Conservation (phyloP, 2,113 vertebrate genomes). For the Podocnemis expansa region DNA sequence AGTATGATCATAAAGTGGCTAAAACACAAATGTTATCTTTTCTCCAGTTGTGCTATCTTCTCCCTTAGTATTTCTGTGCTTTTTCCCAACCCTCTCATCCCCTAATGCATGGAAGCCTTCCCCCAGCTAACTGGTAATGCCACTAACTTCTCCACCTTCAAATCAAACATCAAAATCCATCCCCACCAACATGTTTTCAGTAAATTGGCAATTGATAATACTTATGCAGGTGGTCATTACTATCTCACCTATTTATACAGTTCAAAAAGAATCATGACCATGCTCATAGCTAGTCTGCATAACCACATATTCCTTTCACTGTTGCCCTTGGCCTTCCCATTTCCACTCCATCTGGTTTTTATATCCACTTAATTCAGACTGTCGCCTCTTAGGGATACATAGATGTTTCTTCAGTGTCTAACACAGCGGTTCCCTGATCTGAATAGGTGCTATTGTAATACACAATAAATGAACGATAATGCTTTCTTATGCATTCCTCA, state of each 20-base stretch:
- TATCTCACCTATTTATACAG: neutral
- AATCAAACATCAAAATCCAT: neutral
- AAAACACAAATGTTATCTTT: conserved; percentile 40
- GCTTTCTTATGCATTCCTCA: neutral
- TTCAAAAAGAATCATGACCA: neutral
- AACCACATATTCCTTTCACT: accelerated
- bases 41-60: conserved; percentile 14
- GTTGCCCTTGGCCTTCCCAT: neutral
- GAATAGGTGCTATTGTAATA: neutral
- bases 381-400: neutral
- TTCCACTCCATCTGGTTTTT: neutral
- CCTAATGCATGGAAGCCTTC: neutral
- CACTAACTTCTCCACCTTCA: neutral
- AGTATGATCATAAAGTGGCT: conserved; percentile 47
- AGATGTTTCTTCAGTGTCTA: neutral
- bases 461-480: neutral
- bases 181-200: neutral
- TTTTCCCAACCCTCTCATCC: neutral
- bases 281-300: neutral
- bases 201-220: neutral
- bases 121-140: neutral
- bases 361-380: neutral
- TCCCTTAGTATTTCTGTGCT: neutral
- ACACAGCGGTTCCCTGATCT: neutral
- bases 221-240: neutral